Percentiles rank a stretch among this genome's conserved stretches.
phyloP scores from a whole-genome alignment of 2,888 invertebrate species.

The Eutolmus rufibarbis region DNA sequence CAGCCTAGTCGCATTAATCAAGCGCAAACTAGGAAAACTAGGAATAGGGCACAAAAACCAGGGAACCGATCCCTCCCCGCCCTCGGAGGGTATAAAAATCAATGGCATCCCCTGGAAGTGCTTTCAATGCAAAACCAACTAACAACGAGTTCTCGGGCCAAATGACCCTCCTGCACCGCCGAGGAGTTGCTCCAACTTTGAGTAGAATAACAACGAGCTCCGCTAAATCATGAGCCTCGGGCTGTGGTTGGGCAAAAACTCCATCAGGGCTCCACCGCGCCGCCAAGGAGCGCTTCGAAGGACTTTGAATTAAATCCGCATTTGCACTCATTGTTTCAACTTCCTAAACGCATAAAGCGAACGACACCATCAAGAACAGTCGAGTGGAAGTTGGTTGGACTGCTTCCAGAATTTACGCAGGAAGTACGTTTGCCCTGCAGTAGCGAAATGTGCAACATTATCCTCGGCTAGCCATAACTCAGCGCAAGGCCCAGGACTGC shows the following conservation, averaged over 20 bases:
- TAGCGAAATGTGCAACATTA: conserved; percentile 27
- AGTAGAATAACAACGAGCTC: background rate
- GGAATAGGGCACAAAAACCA: background rate
- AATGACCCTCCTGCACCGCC: background rate
- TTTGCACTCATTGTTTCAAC: conserved; percentile 12
- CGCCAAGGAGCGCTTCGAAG: background rate
- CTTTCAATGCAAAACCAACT: background rate
- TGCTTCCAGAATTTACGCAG: conserved; percentile 33
- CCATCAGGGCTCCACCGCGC: background rate
- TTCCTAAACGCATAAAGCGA: conserved; percentile 31
- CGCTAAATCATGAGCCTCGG: background rate
- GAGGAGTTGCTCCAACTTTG: background rate
- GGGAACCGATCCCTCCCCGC: background rate
- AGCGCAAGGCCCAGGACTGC: background rate
- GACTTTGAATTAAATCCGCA: background rate
- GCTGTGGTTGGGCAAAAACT: background rate
- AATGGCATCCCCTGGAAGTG: background rate
- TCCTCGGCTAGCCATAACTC: background rate
- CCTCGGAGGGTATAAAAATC: background rate
- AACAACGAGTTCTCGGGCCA: background rate
- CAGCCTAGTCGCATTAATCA: background rate
- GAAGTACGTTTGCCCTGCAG: conserved; percentile 17
- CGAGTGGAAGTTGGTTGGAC: conserved; percentile 20
- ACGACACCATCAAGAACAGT: conserved; percentile 1
- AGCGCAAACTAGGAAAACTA: background rate